Conservation (phyloP, 2,113 vertebrate genomes). For the Nymphicus hollandicus region DNA sequence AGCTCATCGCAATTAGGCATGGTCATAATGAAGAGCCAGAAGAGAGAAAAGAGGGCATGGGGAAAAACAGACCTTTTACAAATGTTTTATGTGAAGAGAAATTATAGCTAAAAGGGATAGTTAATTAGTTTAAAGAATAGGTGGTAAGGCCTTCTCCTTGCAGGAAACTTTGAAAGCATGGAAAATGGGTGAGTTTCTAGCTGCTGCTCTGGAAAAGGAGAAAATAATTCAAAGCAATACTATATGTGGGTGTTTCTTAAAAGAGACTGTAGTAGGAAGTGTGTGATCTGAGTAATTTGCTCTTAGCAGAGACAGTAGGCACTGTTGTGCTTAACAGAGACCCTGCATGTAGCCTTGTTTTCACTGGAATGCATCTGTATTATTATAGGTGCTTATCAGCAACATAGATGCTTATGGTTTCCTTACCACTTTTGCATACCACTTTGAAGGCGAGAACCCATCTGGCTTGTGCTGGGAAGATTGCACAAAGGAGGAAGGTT, state of each 20-base stretch:
- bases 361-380: not conserved
- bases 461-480: not conserved
- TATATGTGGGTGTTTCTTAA: constrained; percentile 13
- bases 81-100: constrained; percentile 59
- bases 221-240: constrained; percentile 41
- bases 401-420: not conserved
- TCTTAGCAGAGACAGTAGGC: not conserved
- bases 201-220: constrained; percentile 41
- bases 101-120: constrained; percentile 61
- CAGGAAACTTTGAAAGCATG: constrained; percentile 23
- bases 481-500: not conserved
- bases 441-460: not conserved
- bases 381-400: not conserved
- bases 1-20: constrained; percentile 58
- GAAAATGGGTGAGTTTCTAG: constrained; percentile 27
- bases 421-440: not conserved
- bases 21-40: constrained; percentile 53
- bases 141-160: constrained; percentile 37
- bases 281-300: constrained; percentile 25
- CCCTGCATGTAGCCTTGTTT: not conserved
- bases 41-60: constrained; percentile 61
- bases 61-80: constrained; percentile 66
- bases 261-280: constrained; percentile 5
- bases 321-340: not conserved
- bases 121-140: constrained; percentile 63